A percentile compares a stretch with the other conserved stretches of the same genome.
These are phyloP conservation scores for Alectoris magna DNA, from an alignment of 2,797 vertebrate species.

Conservation along the genomic window DNA sequence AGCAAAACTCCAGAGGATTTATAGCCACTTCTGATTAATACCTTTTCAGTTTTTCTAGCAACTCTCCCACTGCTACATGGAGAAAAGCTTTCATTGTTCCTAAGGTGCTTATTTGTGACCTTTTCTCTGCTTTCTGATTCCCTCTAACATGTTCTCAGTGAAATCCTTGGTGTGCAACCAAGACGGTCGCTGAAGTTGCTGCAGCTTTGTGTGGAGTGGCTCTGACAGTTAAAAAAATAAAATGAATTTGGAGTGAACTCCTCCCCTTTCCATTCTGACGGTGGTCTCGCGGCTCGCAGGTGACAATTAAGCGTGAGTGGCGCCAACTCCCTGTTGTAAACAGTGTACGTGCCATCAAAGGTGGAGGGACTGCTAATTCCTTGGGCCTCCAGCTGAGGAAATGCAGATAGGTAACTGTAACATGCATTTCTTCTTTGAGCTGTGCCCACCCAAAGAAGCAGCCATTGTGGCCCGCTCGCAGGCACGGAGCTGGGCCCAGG, in stretches of 20 bases:
- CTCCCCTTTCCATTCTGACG: constrained; percentile 58
- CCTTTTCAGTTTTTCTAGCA: constrained; percentile 84
- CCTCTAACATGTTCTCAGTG: constrained; percentile 79
- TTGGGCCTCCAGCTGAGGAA: neutral
- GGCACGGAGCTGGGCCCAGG: fast-evolving
- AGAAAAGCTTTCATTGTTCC: constrained; percentile 86
- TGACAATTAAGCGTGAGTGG: constrained; percentile 8
- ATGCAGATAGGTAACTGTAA: neutral
- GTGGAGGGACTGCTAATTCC: neutral
- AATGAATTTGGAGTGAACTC: constrained; percentile 57
- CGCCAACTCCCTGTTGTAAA: neutral
- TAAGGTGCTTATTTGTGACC: constrained; percentile 85
- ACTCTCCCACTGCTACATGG: constrained; percentile 84
- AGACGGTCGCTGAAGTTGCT: constrained; percentile 78
- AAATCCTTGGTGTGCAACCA: constrained; percentile 83
- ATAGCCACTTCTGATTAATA: constrained; percentile 90
- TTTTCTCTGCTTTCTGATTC: constrained; percentile 83
- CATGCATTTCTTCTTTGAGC: neutral
- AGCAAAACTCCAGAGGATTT: constrained; percentile 89
- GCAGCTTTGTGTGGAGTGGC: constrained; percentile 66
- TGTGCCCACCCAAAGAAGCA: neutral
- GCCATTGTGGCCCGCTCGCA: fast-evolving
- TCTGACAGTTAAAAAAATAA: constrained; percentile 71
- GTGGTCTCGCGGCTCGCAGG: constrained; percentile 1
- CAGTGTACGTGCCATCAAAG: neutral